phyloP scores from a whole-genome alignment of 1,140 invertebrate genomes.

The Drosophila melanica region DNA sequence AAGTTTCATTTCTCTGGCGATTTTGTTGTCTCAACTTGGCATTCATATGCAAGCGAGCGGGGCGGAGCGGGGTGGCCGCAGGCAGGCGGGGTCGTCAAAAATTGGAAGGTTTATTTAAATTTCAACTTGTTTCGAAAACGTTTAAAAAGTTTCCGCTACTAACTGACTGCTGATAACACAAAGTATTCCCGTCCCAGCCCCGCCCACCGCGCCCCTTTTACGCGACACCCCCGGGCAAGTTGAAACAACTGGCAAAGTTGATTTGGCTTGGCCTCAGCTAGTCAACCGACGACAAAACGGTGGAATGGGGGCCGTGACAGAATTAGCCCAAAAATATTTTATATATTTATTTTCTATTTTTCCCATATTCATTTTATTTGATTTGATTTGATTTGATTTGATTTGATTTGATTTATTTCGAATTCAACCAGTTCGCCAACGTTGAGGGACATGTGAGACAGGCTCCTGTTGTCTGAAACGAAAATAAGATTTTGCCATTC shows the following conservation, averaged over 20 bases:
- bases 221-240: conserved; percentile 58
- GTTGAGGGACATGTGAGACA: conserved; percentile 17
- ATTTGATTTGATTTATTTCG: conserved; percentile 23
- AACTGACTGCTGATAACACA: conserved; percentile 81
- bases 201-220: neutral
- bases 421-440: neutral
- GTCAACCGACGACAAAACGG: neutral
- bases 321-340: conserved; percentile 78
- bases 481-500: conserved; percentile 26
- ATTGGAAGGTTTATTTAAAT: conserved; percentile 81
- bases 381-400: too few relatives aligned
- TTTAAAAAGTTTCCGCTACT: conserved; percentile 80
- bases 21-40: conserved; percentile 75
- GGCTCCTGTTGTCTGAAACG: neutral
- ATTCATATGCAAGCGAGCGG: conserved; percentile 40
- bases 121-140: conserved; percentile 81
- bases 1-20: conserved; percentile 69
- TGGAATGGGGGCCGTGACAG: conserved; percentile 48
- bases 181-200: conserved; percentile 39
- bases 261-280: conserved; percentile 48
- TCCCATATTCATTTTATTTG: conserved; percentile 6
- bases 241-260: conserved; percentile 78
- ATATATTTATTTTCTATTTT: conserved; percentile 42
- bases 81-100: conserved; percentile 65
- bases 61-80: neutral